Conservation (phyloP, 2,113 vertebrate genomes). For the Engystomops pustulosus region DNA sequence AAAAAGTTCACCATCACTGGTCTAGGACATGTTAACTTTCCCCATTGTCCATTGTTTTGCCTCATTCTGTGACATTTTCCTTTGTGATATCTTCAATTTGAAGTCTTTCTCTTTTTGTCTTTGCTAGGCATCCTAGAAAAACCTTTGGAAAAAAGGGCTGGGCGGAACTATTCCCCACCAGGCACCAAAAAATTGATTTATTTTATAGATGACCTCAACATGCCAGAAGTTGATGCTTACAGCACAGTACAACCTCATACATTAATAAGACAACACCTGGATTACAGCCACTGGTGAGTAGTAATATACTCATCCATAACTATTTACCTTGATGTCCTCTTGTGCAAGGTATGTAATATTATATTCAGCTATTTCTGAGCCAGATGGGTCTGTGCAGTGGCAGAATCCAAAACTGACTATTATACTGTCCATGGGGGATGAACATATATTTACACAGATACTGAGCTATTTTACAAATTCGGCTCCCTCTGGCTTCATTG, state of each 20-base stretch:
- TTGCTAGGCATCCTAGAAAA: conserved; percentile 78
- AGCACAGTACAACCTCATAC: conserved; percentile 79
- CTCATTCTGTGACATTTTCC: too few species aligned
- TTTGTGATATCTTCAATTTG: too few species aligned
- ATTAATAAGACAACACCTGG: conserved; percentile 78
- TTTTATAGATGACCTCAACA: conserved; percentile 82
- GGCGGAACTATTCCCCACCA: conserved; percentile 77
- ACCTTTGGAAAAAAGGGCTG: conserved; percentile 78
- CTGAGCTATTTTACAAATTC: background rate
- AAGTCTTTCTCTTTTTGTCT: background rate
- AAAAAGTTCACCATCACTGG: too few species aligned
- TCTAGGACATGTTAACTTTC: too few species aligned
- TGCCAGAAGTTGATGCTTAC: conserved; percentile 77
- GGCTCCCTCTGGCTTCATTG: background rate
- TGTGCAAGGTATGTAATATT: background rate
- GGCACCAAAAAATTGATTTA: conserved; percentile 80
- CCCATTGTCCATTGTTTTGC: too few species aligned
- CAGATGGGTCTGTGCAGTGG: too few species aligned
- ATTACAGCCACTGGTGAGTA: conserved; percentile 76
- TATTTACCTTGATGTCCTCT: too few species aligned
- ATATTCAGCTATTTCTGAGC: background rate
- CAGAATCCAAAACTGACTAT: background rate
- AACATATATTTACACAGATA: too few species aligned
- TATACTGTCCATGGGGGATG: background rate
- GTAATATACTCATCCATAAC: conserved; percentile 25